Base-by-base conservation (phyloP, 1,140 invertebrate species). In the Probaryconus sp. region DNA sequence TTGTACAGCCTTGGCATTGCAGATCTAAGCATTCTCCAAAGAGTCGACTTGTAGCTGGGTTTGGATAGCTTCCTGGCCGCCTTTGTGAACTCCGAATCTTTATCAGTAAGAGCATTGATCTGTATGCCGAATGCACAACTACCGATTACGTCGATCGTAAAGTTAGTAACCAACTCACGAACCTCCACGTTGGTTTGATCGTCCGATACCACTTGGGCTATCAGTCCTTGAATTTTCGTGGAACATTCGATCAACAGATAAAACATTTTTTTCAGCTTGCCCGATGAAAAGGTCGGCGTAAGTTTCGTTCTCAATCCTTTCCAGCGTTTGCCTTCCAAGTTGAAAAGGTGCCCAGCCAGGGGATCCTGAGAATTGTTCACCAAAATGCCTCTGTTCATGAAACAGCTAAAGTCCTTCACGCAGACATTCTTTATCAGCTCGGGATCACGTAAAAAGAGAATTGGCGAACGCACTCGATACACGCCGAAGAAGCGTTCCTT, bases 81-180 rank as follows among this genome's bases (percentile, higher is more conserved):
- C 38, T 30, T 79, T 24, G 77, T 83, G 51, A 88, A 90, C 20
- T 86, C 86, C 1, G 79, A 89, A 14, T 87, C 75, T 2, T 87
- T 81, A 67, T 90, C 81, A 10, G 81, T 81, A n/a, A 91, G 73
- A 1, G 88, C 87, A 28, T 91, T 89, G 2, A 89, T 88, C 35
- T 89, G 85, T 55, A 91, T 82, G n/a, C 90, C 91, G 73, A 90
- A 91, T 2, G 89, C 90, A 51, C 88, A 89, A 2, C 86, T 89
- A 2, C 89, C 89, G 26, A 92, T 91, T 3, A 90, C 86, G 78
- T 92, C 90, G 5, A 90, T 90, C 3, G 88, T 88, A 58, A 89
- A 91, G 58, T 87, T 87, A 0, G 87, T 80, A 48, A 86, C 84
- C 18, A 90, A 17, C 20, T 90, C 88, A 75, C 89, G 89, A 2